Evolutionary conservation across 2,113 vertebrate species (phyloP), one percentile per base, ranked within the genome.

Genomic region (Scytalopus superciliaris): DNA sequence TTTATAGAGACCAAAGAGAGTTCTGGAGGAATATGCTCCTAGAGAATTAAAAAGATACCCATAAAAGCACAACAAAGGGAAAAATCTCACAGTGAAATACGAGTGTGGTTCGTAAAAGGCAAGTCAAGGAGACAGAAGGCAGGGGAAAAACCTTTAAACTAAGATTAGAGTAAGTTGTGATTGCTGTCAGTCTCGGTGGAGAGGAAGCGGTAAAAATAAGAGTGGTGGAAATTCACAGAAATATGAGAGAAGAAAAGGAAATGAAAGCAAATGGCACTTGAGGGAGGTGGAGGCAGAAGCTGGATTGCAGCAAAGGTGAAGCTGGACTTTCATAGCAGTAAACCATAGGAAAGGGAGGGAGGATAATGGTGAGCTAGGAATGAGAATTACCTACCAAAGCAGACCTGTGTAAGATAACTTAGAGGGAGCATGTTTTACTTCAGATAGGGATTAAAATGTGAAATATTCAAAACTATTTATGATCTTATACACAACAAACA

Each of bases 1-100:
- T 93, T 93, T 64, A 69, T 82, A 57, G 15, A 85, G 75, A 93
- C 75, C 75, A 93, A 87, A 95, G 77, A 78, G 50, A 90, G n/a
- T 84, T 96, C 82, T 73, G 50, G 57, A 90, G 82, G 55, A 93
- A 96, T 69, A 83, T 69, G 55, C 49, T 83, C 76, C 90, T 83
- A 75, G 72, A 91, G 87, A 93, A 91, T 91, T 96, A 93, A 91
- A 91, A 84, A 91, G 69, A 82, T 70, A 89, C 9, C 33, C 52
- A 77, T 44, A 93, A 93, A 89, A 96, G 73, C 69, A 87, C 39
- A 78, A 68, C 33, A 78, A 87, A 94, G 50, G 67, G 39, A 82
- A 90, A 84, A 79, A 91, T 60, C 62, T 91, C 44, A 55, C 73
- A n/a, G 40, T 76, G 70, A 90, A 93, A 85, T 68, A 68, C 0